Conservation (phyloP, 2,797 vertebrate genomes). For the Podarcis lilfordi region DNA sequence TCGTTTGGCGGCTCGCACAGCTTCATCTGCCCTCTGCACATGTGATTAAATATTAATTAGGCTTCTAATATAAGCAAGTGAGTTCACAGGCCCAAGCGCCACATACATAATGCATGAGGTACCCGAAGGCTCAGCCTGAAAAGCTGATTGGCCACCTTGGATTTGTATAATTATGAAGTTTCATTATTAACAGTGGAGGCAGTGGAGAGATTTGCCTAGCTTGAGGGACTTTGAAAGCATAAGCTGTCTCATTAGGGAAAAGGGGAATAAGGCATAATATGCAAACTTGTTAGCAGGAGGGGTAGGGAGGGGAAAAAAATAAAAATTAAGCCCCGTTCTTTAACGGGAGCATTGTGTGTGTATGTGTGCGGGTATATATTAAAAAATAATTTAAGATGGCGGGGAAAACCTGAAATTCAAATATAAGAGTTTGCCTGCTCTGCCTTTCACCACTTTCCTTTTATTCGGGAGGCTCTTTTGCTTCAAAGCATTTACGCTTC, state of each 20-base stretch:
- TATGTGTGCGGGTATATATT: background rate
- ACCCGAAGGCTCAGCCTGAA: slow-evolving; percentile 82
- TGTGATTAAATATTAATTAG: slow-evolving; percentile 89
- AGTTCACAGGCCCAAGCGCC: slow-evolving; percentile 80
- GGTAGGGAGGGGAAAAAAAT: slow-evolving; percentile 54
- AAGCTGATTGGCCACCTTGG: slow-evolving; percentile 86
- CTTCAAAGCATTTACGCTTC: slow-evolving; percentile 76
- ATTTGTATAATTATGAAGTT: slow-evolving; percentile 88
- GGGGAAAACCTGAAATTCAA: slow-evolving; percentile 56
- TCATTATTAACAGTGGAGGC: slow-evolving; percentile 87
- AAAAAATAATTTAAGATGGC: slow-evolving; percentile 56
- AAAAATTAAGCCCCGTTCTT: slow-evolving; percentile 73
- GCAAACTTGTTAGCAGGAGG: slow-evolving; percentile 80
- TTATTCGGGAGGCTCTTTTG: slow-evolving; percentile 53
- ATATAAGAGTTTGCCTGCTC: slow-evolving; percentile 47
- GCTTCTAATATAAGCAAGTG: slow-evolving; percentile 84
- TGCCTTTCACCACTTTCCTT: slow-evolving; percentile 37
- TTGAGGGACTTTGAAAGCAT: slow-evolving; percentile 86
- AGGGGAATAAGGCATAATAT: slow-evolving; percentile 83
- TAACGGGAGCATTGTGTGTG: slow-evolving; percentile 54
- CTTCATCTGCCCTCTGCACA: slow-evolving; percentile 74
- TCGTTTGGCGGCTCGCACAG: slow-evolving; percentile 64
- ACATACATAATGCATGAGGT: slow-evolving; percentile 83
- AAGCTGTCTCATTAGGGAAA: slow-evolving; percentile 86
- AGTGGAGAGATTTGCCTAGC: slow-evolving; percentile 83